Percentiles rank a stretch among this genome's conserved stretches.
Evolutionary conservation across 92 coral and sea anemone species (phyloP).

Genomic region (Siderastrea radians): DNA sequence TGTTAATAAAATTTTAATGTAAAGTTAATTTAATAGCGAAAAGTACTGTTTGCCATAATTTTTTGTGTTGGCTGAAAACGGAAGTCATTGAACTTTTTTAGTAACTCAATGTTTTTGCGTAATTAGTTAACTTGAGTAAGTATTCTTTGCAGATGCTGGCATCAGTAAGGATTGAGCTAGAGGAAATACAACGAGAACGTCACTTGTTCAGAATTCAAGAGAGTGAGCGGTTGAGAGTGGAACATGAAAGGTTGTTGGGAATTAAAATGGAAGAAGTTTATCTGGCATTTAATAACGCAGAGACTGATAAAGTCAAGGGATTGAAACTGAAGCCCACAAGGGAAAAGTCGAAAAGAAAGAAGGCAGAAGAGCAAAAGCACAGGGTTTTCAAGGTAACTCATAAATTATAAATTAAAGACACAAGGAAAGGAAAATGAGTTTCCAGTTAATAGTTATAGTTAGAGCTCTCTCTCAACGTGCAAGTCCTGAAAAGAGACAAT

Average conservation of each 20-base stretch:
- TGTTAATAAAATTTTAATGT: no score
- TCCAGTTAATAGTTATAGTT: no score
- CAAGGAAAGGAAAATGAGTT: no score
- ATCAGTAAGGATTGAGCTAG: background rate
- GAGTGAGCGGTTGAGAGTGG: background rate
- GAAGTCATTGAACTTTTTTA: no score
- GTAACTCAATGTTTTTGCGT: no score
- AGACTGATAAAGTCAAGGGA: conserved; percentile 15
- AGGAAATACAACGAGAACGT: background rate
- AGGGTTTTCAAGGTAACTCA: background rate
- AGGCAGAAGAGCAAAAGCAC: background rate
- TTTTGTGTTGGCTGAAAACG: no score
- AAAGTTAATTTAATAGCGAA: no score
- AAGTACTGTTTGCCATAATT: no score
- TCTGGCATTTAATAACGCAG: background rate
- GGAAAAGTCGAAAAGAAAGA: background rate
- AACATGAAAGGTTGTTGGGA: background rate
- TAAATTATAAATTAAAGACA: no score
- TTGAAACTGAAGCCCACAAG: background rate
- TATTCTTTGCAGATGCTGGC: background rate
- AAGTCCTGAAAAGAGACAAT: no score
- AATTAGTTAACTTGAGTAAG: no score
- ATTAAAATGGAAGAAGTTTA: background rate
- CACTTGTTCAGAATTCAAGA: background rate
- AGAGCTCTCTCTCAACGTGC: no score